Percentiles rank a stretch among this genome's conserved stretches.
Evolutionary conservation across 2,797 vertebrate genomes (phyloP).

Genomic region (Hypotaenidia philippensis): DNA sequence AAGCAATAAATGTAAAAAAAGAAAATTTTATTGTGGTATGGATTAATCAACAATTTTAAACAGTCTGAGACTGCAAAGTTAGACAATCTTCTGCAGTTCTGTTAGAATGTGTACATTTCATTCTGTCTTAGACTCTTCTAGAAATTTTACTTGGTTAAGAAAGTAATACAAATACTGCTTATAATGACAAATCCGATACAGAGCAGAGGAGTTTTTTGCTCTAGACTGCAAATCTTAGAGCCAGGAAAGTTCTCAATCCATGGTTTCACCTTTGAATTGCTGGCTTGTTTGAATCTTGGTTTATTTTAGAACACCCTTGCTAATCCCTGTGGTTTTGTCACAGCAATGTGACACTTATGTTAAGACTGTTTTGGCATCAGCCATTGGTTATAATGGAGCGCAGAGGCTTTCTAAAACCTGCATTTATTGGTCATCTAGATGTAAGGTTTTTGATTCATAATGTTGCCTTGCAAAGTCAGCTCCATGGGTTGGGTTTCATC

Average conservation of each 20-base stretch:
- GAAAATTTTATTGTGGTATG: rapidly evolving
- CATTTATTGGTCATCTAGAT: background rate
- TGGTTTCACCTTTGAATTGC: background rate
- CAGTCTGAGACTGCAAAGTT: background rate
- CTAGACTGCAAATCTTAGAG: background rate
- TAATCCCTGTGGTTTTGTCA: background rate
- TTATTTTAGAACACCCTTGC: background rate
- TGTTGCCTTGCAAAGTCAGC: background rate
- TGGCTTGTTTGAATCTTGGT: background rate
- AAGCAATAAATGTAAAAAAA: background rate
- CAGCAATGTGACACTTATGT: background rate
- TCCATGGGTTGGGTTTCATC: background rate
- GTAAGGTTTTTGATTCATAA: background rate
- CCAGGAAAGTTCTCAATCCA: background rate
- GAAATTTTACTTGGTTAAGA: background rate
- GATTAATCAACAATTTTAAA: background rate
- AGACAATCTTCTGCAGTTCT: background rate
- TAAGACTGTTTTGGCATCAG: background rate
- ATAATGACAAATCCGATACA: background rate
- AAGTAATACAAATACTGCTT: background rate
- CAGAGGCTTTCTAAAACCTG: background rate
- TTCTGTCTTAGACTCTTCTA: background rate
- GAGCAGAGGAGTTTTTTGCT: background rate
- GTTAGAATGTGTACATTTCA: background rate
- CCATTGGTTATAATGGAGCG: background rate